These are phyloP conservation scores for Etheostoma cragini DNA, from an alignment of 2,113 vertebrate genomes.

Conservation along the genomic window DNA sequence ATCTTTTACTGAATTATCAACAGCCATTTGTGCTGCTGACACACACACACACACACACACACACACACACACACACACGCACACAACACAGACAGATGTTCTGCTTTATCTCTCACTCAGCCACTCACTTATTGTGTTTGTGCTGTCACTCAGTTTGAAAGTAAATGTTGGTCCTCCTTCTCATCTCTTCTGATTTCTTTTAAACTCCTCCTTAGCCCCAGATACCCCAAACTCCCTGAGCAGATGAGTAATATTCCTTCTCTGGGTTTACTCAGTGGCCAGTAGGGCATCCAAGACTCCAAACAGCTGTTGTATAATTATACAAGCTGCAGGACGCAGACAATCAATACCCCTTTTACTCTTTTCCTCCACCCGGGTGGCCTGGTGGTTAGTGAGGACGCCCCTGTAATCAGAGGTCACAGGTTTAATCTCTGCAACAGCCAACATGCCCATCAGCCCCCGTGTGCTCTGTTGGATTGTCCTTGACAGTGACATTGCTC, in stretches of 20 bases:
- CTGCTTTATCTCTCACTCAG: slow-evolving; percentile 43
- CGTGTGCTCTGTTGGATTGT: slow-evolving; percentile 23
- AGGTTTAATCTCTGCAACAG: slow-evolving; percentile 54
- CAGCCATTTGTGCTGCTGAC: slow-evolving; percentile 42
- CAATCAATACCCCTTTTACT: slow-evolving; percentile 65
- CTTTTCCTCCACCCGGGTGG: slow-evolving; percentile 36
- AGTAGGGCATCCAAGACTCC: slow-evolving; percentile 44
- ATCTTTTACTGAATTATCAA: slow-evolving; percentile 46
- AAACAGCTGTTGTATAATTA: slow-evolving; percentile 71
- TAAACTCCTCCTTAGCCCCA: background rate
- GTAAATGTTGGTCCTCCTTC: slow-evolving; percentile 21
- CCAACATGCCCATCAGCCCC: slow-evolving; percentile 35
- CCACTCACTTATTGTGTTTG: slow-evolving; percentile 40
- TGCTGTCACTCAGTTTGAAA: slow-evolving; percentile 47
- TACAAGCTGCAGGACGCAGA: slow-evolving; percentile 57
- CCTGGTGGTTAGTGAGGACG: slow-evolving; percentile 29
- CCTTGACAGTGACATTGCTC: slow-evolving; percentile 66
- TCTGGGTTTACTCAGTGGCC: slow-evolving; percentile 45
- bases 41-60: slow-evolving; percentile 19
- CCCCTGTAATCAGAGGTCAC: slow-evolving; percentile 55
- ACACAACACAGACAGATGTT: slow-evolving; percentile 25
- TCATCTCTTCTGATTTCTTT: background rate
- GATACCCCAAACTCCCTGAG: slow-evolving; percentile 15
- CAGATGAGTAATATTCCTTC: slow-evolving; percentile 52
- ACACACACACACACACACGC: slow-evolving; percentile 13